Conservation (phyloP, 2,888 invertebrate genomes). For the Brassicogethes aeneus region DNA sequence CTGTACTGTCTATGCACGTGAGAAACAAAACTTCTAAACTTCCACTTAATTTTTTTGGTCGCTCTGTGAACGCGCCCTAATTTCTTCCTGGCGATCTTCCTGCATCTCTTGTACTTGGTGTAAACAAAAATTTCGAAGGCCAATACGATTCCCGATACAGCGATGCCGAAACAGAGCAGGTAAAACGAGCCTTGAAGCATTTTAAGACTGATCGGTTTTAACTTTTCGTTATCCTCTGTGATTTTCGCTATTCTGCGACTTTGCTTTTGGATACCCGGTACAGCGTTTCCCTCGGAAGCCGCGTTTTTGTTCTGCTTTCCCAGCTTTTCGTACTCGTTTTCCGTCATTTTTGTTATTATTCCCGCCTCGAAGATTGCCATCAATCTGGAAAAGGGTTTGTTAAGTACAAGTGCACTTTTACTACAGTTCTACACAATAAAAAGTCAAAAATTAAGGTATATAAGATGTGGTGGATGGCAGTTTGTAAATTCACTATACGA, state of each 20-base stretch:
- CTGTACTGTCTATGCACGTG: conserved; percentile 17
- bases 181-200: conserved; percentile 70
- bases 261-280: conserved; percentile 22
- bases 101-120: conserved; percentile 16
- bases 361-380: conserved; percentile 70
- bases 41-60: conserved; percentile 8
- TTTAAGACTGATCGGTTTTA: conserved; percentile 58
- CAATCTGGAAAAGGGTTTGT: conserved; percentile 45
- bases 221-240: conserved; percentile 34
- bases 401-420: no score
- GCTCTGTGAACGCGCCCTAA: conserved; percentile 6
- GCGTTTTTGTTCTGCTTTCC: conserved; percentile 47
- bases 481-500: no score
- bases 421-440: no score
- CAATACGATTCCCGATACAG: conserved; percentile 47
- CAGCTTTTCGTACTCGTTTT: conserved; percentile 63
- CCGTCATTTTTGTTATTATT: conserved; percentile 67
- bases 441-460: no score
- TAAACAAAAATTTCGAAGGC: conserved; percentile 21
- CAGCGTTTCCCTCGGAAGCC: conserved; percentile 36
- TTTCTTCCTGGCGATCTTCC: conserved; percentile 12
- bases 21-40: conserved; percentile 5
- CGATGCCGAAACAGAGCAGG: conserved; percentile 54
- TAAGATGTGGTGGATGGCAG: no score
- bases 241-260: conserved; percentile 25